Conservation (phyloP, 2,113 vertebrate species). For the Aspidoscelis tigris region DNA sequence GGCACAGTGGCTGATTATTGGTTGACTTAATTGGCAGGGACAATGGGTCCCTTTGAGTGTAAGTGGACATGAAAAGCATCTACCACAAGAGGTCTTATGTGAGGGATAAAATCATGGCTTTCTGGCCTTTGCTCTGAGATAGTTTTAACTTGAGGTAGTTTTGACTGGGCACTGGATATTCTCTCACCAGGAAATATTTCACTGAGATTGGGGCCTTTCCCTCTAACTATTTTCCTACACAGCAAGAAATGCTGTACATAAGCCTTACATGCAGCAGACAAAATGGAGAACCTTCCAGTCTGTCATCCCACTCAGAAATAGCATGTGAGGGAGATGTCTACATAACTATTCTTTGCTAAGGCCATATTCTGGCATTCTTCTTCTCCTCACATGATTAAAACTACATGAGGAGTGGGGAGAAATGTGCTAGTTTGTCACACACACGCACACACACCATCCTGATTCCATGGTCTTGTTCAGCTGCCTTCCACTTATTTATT, state of each 20-base stretch:
- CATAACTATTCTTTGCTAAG: background rate
- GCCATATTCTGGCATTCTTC: background rate
- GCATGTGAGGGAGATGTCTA: no score
- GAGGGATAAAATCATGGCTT: background rate
- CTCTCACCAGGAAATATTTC: background rate
- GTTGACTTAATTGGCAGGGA: slow-evolving; percentile 5
- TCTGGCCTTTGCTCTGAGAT: background rate
- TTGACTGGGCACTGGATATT: background rate
- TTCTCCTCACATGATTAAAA: background rate
- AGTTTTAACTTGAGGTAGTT: slow-evolving; percentile 35
- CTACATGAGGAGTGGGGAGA: background rate
- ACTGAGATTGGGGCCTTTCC: background rate
- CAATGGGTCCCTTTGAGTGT: background rate
- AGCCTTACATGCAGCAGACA: background rate
- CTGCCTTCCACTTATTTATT: no score
- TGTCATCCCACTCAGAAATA: background rate
- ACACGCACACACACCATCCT: background rate
- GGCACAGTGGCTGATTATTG: background rate
- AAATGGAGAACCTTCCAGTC: background rate
- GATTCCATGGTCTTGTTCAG: background rate
- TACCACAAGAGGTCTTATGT: background rate
- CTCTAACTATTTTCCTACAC: background rate
- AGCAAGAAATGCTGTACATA: background rate
- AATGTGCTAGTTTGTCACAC: background rate
- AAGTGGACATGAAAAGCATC: background rate